Conservation (phyloP, 2,113 vertebrate species). For the Bombycilla garrulus region DNA sequence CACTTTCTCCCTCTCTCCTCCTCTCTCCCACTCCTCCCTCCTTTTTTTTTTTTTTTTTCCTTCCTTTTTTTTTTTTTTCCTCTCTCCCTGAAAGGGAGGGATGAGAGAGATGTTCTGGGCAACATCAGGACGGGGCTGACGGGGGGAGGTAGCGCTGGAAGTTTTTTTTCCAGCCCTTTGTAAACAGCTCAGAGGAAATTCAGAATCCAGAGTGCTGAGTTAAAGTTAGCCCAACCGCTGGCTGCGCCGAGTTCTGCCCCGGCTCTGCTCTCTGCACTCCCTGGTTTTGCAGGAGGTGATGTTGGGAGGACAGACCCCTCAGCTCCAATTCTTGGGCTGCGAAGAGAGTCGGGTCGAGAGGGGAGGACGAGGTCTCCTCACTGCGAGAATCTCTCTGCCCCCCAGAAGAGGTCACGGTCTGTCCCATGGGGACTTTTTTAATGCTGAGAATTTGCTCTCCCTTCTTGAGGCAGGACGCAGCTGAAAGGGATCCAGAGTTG, state of each 20-base stretch:
- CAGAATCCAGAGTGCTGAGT: slow-evolving; percentile 3
- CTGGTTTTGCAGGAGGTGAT: neutral
- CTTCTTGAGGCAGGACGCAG: neutral
- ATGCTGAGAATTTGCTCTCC: neutral
- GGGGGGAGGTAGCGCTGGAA: neutral
- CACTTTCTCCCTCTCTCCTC: slow-evolving; percentile 74
- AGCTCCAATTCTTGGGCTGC: neutral
- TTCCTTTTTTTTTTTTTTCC: neutral
- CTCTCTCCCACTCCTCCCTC: slow-evolving; percentile 64
- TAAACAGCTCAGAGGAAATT: slow-evolving; percentile 53
- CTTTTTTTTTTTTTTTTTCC: neutral
- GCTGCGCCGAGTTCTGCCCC: neutral
- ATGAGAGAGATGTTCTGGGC: slow-evolving; percentile 51
- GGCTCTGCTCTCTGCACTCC: neutral
- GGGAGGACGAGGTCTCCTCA: neutral
- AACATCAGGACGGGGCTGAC: slow-evolving; percentile 43
- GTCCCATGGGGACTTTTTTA: neutral
- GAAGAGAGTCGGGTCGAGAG: neutral
- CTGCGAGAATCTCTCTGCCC: neutral
- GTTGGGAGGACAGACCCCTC: slow-evolving; percentile 12
- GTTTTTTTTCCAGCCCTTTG: slow-evolving; percentile 31
- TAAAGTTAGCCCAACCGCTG: slow-evolving; percentile 42
- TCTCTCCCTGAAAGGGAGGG: neutral
- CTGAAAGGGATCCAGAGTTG: neutral
- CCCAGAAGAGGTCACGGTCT: neutral